Evolutionary conservation across 2,888 invertebrate genomes (phyloP).

Genomic region (Pediacus dermestoides): DNA sequence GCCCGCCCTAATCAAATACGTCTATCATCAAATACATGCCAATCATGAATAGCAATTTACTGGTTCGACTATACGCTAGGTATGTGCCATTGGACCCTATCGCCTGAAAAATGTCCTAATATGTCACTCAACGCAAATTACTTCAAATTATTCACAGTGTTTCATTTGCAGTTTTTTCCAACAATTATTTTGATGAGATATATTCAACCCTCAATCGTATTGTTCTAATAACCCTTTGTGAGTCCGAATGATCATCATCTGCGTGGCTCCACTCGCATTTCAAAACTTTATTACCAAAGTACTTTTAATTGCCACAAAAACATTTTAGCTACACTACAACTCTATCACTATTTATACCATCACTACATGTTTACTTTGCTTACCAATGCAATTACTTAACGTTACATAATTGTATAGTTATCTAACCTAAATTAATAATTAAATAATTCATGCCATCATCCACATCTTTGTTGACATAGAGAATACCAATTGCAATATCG

Average conservation of each 20-base stretch:
- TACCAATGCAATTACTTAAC: too few relatives aligned
- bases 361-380: too few relatives aligned
- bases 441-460: not conserved
- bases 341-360: too few relatives aligned
- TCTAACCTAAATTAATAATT: conserved; percentile 4
- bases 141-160: conserved; percentile 40
- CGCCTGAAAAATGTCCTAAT: conserved; percentile 36
- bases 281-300: too few relatives aligned
- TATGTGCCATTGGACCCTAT: conserved; percentile 11
- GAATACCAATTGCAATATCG: conserved; percentile 3
- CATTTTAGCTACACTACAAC: too few relatives aligned
- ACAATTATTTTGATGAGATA: conserved; percentile 44
- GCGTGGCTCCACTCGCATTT: too few relatives aligned
- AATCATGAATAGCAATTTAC: conserved; percentile 46
- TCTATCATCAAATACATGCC: conserved; percentile 49
- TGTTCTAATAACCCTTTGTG: conserved; percentile 4
- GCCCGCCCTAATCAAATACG: conserved; percentile 48
- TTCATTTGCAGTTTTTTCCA: conserved; percentile 39
- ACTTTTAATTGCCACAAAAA: too few relatives aligned
- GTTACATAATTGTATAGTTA: too few relatives aligned
- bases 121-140: conserved; percentile 38
- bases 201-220: conserved; percentile 19
- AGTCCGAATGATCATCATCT: too few relatives aligned
- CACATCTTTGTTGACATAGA: not conserved
- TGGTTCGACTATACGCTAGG: conserved; percentile 18